Percentiles rank a stretch among this genome's conserved stretches.
Conservation (phyloP, 2,888 invertebrate genomes). For the Ommatoiulus sabulosus region DNA sequence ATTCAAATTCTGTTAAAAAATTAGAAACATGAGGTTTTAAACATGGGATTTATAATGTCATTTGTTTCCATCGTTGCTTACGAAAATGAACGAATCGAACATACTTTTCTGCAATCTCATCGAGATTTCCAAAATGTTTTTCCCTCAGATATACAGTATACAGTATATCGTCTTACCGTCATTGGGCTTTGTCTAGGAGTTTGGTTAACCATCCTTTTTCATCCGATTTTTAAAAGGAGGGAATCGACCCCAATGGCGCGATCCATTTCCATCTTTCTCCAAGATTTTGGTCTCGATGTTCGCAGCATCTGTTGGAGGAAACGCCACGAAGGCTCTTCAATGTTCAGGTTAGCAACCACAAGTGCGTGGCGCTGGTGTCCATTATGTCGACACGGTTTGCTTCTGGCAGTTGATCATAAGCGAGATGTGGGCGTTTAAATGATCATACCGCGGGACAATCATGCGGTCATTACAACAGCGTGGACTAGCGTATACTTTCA, state of each 20-base stretch:
- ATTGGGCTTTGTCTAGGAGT: neutral
- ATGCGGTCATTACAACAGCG: conserved; percentile 3
- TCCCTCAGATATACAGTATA: no score
- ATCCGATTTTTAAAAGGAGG: neutral
- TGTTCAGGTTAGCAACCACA: conserved; percentile 8
- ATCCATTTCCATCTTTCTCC: neutral
- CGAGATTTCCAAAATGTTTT: no score
- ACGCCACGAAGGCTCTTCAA: neutral
- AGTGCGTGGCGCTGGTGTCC: neutral
- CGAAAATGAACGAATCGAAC: no score
- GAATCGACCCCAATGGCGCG: neutral
- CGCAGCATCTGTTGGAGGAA: conserved; percentile 8
- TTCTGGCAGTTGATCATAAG: conserved; percentile 22
- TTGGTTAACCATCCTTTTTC: neutral
- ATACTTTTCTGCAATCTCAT: no score
- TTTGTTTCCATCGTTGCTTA: no score
- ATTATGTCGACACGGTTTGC: conserved; percentile 9
- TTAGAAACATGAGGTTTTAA: no score
- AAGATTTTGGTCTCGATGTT: conserved; percentile 8
- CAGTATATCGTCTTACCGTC: no score
- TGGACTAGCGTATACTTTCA: neutral
- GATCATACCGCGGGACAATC: neutral
- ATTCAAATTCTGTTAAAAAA: no score
- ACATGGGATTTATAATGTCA: no score
- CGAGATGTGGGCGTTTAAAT: neutral